Base-by-base conservation (phyloP, 2,888 invertebrate genomes). In the Leucania comma region DNA sequence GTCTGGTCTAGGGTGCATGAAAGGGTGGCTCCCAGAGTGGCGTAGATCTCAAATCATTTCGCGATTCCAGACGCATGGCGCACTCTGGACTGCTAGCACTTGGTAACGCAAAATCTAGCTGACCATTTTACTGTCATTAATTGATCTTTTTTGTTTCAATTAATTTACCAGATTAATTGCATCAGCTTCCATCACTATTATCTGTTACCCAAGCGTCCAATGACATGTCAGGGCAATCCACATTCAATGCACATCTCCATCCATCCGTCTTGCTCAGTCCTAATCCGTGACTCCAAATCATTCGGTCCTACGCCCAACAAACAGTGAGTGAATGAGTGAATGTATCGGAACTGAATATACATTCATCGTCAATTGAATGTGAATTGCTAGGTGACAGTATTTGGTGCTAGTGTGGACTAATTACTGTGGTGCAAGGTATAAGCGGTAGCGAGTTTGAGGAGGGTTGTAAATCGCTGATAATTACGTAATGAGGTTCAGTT, bases 341-440 rank as follows among this genome's bases (percentile, higher is more conserved):
- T 80, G 54, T 59, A 64, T 77, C 53, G 26, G 50, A 51, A 42
- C 53, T 67, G 66, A 64, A 73, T 71, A 57, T 57, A 75, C 73
- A 75, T 75, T 82, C 78, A 69, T 72, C 57, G 74, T 64, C 83
- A 75, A 77, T 77, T 74, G 81, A 75, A 75, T 77, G 68, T 51
- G 67, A 72, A 63, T 51, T 35, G 50, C 42, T 75, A 72, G 77
- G 70, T 74, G 77, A 85, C 78, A 48, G 67, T 62, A 75, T 76
- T 75, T 69, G 68, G 26, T 53, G 42, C 20, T 51, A 10, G 59
- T 67, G 6, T 54, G n/a, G 26, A 57, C 74, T 85, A 83, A 82
- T 85, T 80, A 80, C 38, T 66, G 29, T 2, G n/a, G 48, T 0
- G 1, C 10, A 78, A 68, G 20, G 8, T 0, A 57, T 50, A 9